phyloP scores from a whole-genome alignment of 2,113 vertebrate genomes.

The Varanus salvator region DNA sequence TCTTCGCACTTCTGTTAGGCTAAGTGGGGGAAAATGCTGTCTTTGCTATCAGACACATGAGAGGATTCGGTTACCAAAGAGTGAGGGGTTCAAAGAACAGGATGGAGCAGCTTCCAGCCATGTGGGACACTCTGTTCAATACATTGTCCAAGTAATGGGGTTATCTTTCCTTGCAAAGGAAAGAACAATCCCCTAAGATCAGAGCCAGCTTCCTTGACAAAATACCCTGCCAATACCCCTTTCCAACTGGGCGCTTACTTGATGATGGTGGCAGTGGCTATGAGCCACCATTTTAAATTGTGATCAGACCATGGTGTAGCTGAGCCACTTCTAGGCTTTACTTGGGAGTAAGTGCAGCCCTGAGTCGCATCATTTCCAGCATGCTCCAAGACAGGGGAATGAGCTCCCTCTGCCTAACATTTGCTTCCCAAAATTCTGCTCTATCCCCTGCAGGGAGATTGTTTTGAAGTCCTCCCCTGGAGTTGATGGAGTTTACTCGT shows the following conservation, averaged over 20 bases:
- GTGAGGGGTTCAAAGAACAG: not conserved
- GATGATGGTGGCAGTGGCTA: not conserved
- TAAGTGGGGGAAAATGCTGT: not conserved
- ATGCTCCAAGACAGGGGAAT: no score
- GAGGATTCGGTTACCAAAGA: not conserved
- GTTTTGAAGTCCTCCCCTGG: no score
- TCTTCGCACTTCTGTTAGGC: not conserved
- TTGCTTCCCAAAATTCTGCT: no score
- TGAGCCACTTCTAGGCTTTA: no score
- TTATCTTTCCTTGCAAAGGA: no score
- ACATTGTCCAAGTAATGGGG: not conserved
- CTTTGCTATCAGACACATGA: accelerated
- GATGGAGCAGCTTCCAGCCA: not conserved
- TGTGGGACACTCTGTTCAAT: not conserved
- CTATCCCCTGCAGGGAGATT: no score
- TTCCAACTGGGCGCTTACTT: not conserved
- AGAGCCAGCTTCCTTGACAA: not conserved
- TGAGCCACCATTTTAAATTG: no score
- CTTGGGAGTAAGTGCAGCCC: no score
- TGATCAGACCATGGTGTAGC: no score
- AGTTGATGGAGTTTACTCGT: no score
- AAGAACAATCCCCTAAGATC: not conserved
- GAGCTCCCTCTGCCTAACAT: no score
- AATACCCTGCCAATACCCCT: not conserved
- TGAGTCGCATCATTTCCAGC: no score